phyloP scores from a whole-genome alignment of 2,888 invertebrate species.

The Drosophila macrospina region DNA sequence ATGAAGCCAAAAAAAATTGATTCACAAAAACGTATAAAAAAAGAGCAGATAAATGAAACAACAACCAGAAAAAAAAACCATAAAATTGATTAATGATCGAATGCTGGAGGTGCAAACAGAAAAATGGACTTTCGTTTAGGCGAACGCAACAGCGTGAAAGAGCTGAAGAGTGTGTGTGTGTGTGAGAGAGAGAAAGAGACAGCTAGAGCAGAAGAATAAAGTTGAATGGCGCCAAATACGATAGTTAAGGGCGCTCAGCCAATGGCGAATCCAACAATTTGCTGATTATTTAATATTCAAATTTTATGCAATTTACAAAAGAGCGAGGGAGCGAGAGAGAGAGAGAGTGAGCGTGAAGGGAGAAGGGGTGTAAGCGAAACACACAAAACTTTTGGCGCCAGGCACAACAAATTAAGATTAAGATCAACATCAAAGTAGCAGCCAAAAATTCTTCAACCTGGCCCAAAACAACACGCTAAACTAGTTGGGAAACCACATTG shows the following conservation, averaged over 20 bases:
- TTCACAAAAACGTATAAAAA: conserved; percentile 37
- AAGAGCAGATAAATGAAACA: conserved; percentile 9
- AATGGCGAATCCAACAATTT: conserved; percentile 48
- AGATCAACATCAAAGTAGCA: conserved; percentile 68
- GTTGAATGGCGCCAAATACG: conserved; percentile 39
- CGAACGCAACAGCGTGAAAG: conserved; percentile 10
- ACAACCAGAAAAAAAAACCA: conserved; percentile 21
- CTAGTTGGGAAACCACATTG: conserved; percentile 35
- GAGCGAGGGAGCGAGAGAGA: too few relatives aligned
- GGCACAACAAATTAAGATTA: conserved; percentile 73
- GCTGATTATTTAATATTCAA: conserved; percentile 56
- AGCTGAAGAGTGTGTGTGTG: not conserved
- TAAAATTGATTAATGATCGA: conserved; percentile 68
- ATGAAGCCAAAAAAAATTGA: conserved; percentile 47
- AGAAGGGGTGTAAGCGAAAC: too few relatives aligned
- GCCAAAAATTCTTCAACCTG: conserved; percentile 53
- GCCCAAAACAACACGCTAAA: conserved; percentile 34
- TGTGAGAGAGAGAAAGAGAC: not conserved
- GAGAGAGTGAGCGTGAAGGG: conserved; percentile 10
- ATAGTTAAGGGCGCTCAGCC: conserved; percentile 40
- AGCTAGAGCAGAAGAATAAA: conserved; percentile 14
- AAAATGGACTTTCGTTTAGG: conserved; percentile 11
- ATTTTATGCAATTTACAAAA: conserved; percentile 57
- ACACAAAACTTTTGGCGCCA: conserved; percentile 69
- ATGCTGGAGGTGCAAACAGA: not conserved